Percentiles rank a stretch among this genome's conserved stretches.
phyloP scores from a whole-genome alignment of 2,113 vertebrate species.

The Sceloporus undulatus region DNA sequence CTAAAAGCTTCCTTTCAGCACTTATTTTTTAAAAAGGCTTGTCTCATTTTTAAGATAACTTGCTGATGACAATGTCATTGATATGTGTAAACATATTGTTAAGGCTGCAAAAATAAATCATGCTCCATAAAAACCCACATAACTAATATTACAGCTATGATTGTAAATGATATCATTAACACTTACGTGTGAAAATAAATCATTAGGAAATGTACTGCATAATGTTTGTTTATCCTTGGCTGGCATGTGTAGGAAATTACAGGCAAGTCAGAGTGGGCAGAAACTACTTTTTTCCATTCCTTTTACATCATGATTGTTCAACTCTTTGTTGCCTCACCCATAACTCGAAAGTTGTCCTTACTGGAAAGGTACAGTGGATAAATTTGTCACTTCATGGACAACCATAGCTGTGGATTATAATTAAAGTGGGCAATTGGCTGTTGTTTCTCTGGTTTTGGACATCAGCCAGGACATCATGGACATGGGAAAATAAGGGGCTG shows the following conservation, averaged over 20 bases:
- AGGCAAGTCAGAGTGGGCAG: background rate
- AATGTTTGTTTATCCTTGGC: background rate
- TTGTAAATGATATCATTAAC: constrained; percentile 22
- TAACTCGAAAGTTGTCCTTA: background rate
- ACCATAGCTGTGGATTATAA: background rate
- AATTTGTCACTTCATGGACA: background rate
- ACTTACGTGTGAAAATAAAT: background rate
- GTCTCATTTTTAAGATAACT: constrained; percentile 32
- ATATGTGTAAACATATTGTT: background rate
- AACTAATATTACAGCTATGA: constrained; percentile 16
- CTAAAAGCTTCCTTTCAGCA: constrained; percentile 8
- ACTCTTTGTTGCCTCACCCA: background rate
- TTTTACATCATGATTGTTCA: background rate
- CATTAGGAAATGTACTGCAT: background rate
- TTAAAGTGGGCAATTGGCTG: background rate
- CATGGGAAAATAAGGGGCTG: background rate
- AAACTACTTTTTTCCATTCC: background rate
- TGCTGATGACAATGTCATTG: constrained; percentile 39
- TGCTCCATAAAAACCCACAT: background rate
- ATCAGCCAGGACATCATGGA: background rate
- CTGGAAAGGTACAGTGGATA: background rate
- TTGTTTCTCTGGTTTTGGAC: background rate
- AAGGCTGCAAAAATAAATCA: constrained; percentile 32
- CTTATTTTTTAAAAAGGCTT: background rate
- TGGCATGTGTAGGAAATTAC: constrained; percentile 13